Evolutionary conservation across 2,113 vertebrate genomes (phyloP).

Genomic region (Lethenteron reissneri): DNA sequence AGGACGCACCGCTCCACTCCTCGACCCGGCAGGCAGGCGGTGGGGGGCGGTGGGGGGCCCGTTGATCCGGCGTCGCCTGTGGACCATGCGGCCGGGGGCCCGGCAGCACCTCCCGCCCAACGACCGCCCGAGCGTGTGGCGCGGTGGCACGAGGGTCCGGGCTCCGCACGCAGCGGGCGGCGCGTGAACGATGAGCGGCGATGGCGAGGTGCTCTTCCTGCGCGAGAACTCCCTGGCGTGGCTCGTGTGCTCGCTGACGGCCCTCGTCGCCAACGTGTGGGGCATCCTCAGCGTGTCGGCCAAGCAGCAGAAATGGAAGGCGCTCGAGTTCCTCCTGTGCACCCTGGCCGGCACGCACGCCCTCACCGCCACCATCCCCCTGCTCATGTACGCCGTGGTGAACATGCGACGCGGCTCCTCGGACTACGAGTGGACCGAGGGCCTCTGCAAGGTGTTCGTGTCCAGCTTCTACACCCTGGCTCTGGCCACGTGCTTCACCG

Average conservation of each 20-base stretch:
- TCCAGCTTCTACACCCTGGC: constrained; percentile 43
- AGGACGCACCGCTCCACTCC: no score
- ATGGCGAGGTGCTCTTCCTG: neutral
- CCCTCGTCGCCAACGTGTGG: constrained; percentile 40
- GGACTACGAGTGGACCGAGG: constrained; percentile 40
- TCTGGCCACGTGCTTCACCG: constrained; percentile 38
- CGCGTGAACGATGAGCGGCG: no score
- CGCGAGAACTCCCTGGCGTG: constrained; percentile 25
- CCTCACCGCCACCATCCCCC: constrained; percentile 39
- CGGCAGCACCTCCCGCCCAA: neutral
- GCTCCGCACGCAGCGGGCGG: neutral
- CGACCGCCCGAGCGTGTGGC: neutral
- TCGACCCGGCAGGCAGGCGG: neutral
- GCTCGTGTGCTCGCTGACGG: constrained; percentile 41
- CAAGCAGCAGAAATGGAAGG: constrained; percentile 43
- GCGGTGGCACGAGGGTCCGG: neutral
- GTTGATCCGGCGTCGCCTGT: neutral
- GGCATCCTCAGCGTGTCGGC: constrained; percentile 45
- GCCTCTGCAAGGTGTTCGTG: constrained; percentile 47
- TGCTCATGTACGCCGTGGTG: constrained; percentile 31
- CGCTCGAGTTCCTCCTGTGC: constrained; percentile 34
- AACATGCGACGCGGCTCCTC: constrained; percentile 29
- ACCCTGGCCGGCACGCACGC: constrained; percentile 41
- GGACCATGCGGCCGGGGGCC: neutral
- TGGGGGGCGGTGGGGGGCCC: neutral